These are phyloP conservation scores for Falco peregrinus DNA, from an alignment of 2,797 vertebrate species.

Conservation along the genomic window DNA sequence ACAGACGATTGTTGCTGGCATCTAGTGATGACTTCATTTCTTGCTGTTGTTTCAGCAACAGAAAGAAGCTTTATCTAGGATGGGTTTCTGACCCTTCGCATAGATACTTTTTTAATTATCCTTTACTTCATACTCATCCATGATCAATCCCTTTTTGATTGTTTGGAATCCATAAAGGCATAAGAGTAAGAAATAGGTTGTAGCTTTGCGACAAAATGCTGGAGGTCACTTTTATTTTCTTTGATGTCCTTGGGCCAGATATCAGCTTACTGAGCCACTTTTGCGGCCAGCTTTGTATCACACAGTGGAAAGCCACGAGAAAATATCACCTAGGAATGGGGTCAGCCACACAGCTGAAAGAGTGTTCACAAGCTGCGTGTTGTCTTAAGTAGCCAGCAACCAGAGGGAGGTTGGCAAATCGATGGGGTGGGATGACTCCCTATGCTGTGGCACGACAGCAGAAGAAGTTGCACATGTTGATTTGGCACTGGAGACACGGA, in stretches of 20 bases:
- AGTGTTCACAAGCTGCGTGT: background rate
- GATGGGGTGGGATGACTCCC: background rate
- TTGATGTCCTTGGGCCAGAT: background rate
- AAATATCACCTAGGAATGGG: background rate
- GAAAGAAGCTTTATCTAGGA: constrained; percentile 7
- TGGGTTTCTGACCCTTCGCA: background rate
- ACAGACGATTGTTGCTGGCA: constrained; percentile 35
- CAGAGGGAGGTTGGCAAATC: background rate
- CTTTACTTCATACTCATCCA: background rate
- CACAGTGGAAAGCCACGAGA: background rate
- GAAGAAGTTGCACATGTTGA: background rate
- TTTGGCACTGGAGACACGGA: background rate
- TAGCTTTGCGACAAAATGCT: background rate
- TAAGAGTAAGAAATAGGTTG: background rate
- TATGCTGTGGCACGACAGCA: background rate
- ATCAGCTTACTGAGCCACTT: background rate
- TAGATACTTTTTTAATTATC: background rate
- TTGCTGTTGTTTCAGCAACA: constrained; percentile 14
- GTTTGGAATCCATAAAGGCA: background rate
- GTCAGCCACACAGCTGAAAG: background rate
- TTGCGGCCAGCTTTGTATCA: background rate
- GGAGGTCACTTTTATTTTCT: background rate
- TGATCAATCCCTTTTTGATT: background rate
- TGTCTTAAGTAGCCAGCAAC: background rate
- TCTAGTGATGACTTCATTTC: constrained; percentile 46